Base-by-base conservation (phyloP, 1,140 invertebrate species). In the Drosophila tani region DNA sequence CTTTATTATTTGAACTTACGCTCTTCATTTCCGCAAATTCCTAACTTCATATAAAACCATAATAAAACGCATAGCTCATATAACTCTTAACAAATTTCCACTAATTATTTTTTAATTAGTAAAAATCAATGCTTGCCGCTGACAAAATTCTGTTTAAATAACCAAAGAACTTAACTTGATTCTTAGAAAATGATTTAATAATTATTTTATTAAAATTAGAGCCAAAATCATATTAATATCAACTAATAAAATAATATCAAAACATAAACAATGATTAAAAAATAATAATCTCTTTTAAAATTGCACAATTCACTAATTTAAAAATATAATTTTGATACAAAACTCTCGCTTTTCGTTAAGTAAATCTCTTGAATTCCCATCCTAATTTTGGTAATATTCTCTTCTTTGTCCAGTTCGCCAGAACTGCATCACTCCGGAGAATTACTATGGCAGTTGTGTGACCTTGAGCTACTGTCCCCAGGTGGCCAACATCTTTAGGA, bases 401-500 rank as follows among this genome's bases (percentile, higher is more conserved):
- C 38, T 49, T 43, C 14, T 41, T 14, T 55, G 49, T 64, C 7
- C 41, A 90, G 86, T 70, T 58, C 82, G 86, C 0, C 79, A 85
- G 68, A 71, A 91, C 63, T 92, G 91, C 68, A 63, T 91, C 12
- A 91, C 88, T 9, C 91, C 91, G 8, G 91, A 92, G 51, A 91
- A 88, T 41, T 91, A 88, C 55, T 87, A 91, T 53, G 91, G 91
- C 19, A 82, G 70, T 19, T 92, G 91, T 69, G 85, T 92, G 55
- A 55, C 56, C 5, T 70, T 92, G 7, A 91, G 50, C 53, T 91
- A 79, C 56, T 92, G 91, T 43, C 91, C 91, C 32, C 88, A 92
- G 70, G 86, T 79, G 55, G 57, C 59, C 8, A 79, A 92, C 59
- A 62, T 88, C 11, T 92, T 91, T 57, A 68, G 91, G 62, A 19